A percentile compares a stretch with the other conserved stretches of the same genome.
These are phyloP conservation scores for Thamnophis sirtalis DNA, from an alignment of 2,113 vertebrate genomes.

Conservation along the genomic window DNA sequence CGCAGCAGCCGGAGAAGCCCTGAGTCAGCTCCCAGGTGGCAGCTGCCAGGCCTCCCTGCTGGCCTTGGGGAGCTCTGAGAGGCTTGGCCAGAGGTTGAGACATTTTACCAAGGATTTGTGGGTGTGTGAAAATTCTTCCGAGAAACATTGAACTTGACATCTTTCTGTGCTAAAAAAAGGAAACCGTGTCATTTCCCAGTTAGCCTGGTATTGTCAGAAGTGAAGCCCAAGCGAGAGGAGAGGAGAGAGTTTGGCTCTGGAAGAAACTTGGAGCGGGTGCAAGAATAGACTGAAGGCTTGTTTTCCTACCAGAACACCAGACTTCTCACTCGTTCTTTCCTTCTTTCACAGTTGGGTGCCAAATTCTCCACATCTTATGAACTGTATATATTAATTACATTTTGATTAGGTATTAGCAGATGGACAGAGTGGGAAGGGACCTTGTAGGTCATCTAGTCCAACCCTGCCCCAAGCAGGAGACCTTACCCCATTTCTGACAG, in stretches of 20 bases:
- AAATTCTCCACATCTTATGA: too few relatives aligned
- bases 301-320: too few relatives aligned
- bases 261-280: not conserved
- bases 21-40: conserved; percentile 13
- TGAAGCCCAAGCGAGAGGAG: not conserved
- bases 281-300: too few relatives aligned
- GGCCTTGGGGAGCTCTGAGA: not conserved
- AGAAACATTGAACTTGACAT: not conserved
- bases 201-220: not conserved
- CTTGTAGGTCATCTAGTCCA: too few relatives aligned
- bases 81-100: not conserved
- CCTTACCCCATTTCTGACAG: too few relatives aligned
- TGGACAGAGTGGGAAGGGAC: too few relatives aligned
- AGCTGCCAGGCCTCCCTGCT: not conserved
- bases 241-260: not conserved
- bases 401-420: too few relatives aligned
- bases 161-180: not conserved
- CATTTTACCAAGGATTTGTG: not conserved
- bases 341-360: too few relatives aligned
- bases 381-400: too few relatives aligned
- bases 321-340: too few relatives aligned
- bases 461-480: too few relatives aligned
- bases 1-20: conserved; percentile 15
- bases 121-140: not conserved
- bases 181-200: not conserved